Base-by-base conservation (phyloP, 2,113 vertebrate species). In the Onychostruthus taczanowskii region DNA sequence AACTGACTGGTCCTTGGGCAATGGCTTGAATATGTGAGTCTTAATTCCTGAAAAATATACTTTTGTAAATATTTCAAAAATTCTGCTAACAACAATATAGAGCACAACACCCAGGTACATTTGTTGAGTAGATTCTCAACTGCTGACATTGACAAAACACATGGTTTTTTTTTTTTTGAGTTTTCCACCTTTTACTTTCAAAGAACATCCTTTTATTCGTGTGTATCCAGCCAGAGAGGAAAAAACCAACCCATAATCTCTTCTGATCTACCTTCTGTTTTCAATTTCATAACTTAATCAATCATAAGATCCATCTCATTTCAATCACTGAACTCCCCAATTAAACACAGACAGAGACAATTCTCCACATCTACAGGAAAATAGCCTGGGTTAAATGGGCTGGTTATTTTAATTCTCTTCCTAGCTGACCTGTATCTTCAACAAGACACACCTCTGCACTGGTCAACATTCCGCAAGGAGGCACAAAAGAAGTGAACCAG, bases 201-300 rank as follows among this genome's bases (percentile, higher is more conserved):
- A 66, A 73, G 23, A 80, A 35, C 6, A 49, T 5, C 3, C 28
- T 46, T 77, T 61, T 37, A 16, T 58, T 85, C 85, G n/a, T 0
- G 5, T 49, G 11, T 46, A 74, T 37, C 23, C 64, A 69, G 31
- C 0, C 24, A 81, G 46, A 27, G 33, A 50, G 21, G 20, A 11
- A 23, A 33, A 7, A 4, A 0, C 3, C 13, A 56, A 14, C 5
- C 19, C 13, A 11, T 5, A 26, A 13, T 17, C 24, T 37, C 27
- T 81, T 49, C 61, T 23, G 9, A 59, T 49, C 35, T 43, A 46
- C 33, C 35, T 79, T 81, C 68, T 75, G 33, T 59, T 61, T 84
- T 62, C 28, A 53, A 30, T 75, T 83, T 79, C 21, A 59, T 43
- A 90, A 72, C 27, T 41, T 44, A 58, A 88, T 33, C 5, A 62